These are phyloP conservation scores for Pilophorus perplexus DNA, from an alignment of 2,888 invertebrate species.

Conservation along the genomic window DNA sequence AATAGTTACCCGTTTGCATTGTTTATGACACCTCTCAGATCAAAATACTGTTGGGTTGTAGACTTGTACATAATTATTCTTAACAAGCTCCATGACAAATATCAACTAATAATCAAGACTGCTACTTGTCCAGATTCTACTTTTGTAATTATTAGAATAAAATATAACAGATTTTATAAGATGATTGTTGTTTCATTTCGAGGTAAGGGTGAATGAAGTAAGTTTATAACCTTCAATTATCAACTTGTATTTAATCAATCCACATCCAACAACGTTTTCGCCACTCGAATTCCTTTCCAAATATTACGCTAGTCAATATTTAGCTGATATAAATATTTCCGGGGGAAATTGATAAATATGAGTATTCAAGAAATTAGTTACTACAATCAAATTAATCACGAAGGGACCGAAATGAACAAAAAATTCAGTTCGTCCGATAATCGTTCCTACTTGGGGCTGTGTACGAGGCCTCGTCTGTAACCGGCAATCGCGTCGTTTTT, in stretches of 20 bases:
- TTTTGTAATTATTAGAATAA: conserved; percentile 24
- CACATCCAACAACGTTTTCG: neutral
- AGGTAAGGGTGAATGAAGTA: too few relatives aligned
- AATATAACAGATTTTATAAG: conserved; percentile 33
- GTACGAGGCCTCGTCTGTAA: neutral
- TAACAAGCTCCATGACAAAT: conserved; percentile 34
- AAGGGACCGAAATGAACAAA: neutral
- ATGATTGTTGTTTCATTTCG: too few relatives aligned
- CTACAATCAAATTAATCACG: neutral
- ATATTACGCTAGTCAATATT: neutral
- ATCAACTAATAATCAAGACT: conserved; percentile 36
- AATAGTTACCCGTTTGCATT: conserved; percentile 32
- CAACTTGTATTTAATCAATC: neutral
- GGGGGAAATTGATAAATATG: neutral
- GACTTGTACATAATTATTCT: conserved; percentile 21
- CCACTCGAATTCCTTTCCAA: neutral
- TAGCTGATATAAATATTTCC: neutral
- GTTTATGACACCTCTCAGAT: conserved; percentile 7
- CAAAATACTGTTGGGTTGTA: conserved; percentile 16
- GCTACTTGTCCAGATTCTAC: conserved; percentile 36
- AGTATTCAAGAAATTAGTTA: neutral
- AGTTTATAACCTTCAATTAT: neutral
- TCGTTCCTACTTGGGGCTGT: conserved; percentile 5
- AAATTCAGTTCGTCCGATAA: neutral
- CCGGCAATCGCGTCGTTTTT: neutral